Evolutionary conservation across 2,113 vertebrate genomes (phyloP), one percentile per base, ranked within the genome.

Genomic region (Amblyornis subalaris): DNA sequence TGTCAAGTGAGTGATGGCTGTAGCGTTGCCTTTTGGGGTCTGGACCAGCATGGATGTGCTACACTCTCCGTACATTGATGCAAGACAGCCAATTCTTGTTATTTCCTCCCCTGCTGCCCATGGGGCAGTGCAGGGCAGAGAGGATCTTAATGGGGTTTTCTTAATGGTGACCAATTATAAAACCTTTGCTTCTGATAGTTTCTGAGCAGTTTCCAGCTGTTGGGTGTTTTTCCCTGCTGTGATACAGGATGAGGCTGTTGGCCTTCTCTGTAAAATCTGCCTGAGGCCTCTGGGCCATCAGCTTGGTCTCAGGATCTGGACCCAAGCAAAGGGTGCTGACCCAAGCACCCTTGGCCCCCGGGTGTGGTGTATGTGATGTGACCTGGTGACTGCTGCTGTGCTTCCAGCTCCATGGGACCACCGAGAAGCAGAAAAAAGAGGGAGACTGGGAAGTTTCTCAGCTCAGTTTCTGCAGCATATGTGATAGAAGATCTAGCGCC

Each of bases 1-100:
- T 95, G 93, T 93, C 93, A 81, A 69, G 92, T 94, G 94, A 93
- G 44, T 93, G 90, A 95, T 86, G 94, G 82, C 89, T 95, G 75
- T 73, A 64, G 82, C 25, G 0, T n/a, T 94, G 71, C 74, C 35
- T 88, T 84, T 50, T 44, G 64, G 51, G 65, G 64, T 79, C 71
- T 89, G 85, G 67, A n/a, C 64, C 21, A 8, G 85, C n/a, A 23
- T n/a, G 67, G 51, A 45, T 80, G 36, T 70, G 24, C 64, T 33
- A 0, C 9, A 1, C 14, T 55, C 50, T 38, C 33, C 10, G 1
- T 50, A 12, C 8, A 15, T 7, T 50, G 38, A 33, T 67, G 79
- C 14, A 19, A 67, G 51, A 20, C 53, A 35, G n/a, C 12, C 9
- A 25, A 1, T 79, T 55, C 14, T 81, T 71, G 23, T 74, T 17